A percentile compares a stretch with the other conserved stretches of the same genome.
phyloP scores from a whole-genome alignment of 1,140 invertebrate species.

The Rhopalosiphum padi region DNA sequence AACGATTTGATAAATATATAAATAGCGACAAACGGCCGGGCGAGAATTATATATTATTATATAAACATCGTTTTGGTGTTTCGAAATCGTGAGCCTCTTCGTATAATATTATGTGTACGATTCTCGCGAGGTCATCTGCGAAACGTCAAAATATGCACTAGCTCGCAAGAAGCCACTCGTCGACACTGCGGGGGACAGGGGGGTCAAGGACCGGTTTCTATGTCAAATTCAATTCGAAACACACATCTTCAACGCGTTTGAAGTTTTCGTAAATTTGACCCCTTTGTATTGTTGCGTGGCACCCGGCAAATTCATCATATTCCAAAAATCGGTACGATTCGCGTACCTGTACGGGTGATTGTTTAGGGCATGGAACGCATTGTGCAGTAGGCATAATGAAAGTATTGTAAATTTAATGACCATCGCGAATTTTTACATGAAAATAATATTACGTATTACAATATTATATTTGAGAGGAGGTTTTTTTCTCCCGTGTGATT shows the following conservation, averaged over 20 bases:
- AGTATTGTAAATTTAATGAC: slow-evolving; percentile 25
- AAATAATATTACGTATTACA: not conserved
- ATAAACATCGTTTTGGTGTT: not conserved
- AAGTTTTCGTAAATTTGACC: slow-evolving; percentile 46
- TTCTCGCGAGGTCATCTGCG: slow-evolving; percentile 52
- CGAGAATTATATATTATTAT: not conserved
- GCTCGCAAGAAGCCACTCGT: slow-evolving; percentile 8
- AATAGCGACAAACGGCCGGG: not conserved
- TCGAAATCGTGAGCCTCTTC: not conserved
- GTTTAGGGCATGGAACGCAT: not conserved
- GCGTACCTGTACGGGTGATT: not conserved
- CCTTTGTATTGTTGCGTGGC: slow-evolving; percentile 16
- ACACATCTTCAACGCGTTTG: slow-evolving; percentile 45
- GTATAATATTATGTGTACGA: not conserved
- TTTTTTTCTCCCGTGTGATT: not conserved
- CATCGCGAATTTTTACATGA: not conserved
- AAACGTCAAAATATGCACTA: slow-evolving; percentile 57
- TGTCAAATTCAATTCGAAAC: slow-evolving; percentile 58
- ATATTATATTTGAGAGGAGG: not conserved
- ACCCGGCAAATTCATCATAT: not conserved
- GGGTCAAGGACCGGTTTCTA: slow-evolving; percentile 57
- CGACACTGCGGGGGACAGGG: not conserved
- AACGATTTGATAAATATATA: not conserved
- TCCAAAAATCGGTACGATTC: not conserved
- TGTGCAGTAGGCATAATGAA: not conserved